phyloP scores from a whole-genome alignment of 2,113 vertebrate species.

The Eurystomus gularis region DNA sequence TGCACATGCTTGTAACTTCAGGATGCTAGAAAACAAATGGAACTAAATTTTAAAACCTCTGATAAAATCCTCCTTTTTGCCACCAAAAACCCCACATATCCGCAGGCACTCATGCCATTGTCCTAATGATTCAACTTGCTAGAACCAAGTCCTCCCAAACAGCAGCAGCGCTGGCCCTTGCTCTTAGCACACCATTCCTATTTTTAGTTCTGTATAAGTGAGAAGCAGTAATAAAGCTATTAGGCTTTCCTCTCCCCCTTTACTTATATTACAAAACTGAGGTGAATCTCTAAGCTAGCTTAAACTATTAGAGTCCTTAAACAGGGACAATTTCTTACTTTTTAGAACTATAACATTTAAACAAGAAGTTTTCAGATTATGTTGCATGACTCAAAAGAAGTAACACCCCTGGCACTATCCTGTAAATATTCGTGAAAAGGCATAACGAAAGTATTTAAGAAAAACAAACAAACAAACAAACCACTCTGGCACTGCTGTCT shows the following conservation, averaged over 20 bases:
- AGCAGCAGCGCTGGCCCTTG: background rate
- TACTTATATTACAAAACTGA: background rate
- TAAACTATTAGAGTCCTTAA: background rate
- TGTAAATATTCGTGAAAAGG: background rate
- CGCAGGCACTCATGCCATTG: background rate
- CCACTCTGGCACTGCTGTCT: background rate
- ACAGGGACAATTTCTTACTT: background rate
- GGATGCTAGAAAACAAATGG: background rate
- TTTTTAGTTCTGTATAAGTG: background rate
- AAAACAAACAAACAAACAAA: background rate
- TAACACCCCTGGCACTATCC: background rate
- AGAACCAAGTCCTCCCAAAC: background rate
- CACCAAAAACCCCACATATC: background rate
- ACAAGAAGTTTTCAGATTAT: background rate
- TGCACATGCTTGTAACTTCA: accelerated
- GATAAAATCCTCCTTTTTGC: background rate
- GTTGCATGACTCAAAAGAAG: background rate
- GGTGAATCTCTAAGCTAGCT: background rate
- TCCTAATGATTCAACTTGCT: background rate
- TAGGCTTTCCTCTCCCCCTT: background rate
- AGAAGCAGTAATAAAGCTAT: background rate
- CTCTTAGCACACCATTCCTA: background rate
- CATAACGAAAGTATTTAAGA: background rate
- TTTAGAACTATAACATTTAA: background rate
- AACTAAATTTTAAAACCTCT: background rate